Conservation (phyloP, 1,140 invertebrate species). For the Potamilus streckersoni region DNA sequence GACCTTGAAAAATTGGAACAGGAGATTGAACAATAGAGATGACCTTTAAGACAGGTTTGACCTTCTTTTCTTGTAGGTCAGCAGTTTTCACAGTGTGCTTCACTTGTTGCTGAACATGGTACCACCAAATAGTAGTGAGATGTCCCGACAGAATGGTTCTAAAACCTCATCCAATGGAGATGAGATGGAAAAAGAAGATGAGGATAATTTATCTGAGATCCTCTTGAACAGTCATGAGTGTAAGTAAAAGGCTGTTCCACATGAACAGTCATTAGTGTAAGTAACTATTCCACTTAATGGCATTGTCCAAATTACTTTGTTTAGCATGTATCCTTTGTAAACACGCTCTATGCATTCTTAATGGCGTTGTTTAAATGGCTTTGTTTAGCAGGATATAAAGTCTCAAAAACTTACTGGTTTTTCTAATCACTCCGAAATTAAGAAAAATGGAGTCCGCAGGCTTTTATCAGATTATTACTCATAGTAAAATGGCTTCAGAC, state of each 20-base stretch:
- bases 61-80: slow-evolving; percentile 43
- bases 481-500: too few relatives aligned
- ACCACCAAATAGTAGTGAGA: slow-evolving; percentile 32
- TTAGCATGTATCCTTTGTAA: too few relatives aligned
- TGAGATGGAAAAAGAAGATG: slow-evolving; percentile 33
- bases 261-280: background rate
- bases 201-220: slow-evolving; percentile 36
- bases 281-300: too few relatives aligned
- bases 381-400: too few relatives aligned
- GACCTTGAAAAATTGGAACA: background rate
- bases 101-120: slow-evolving; percentile 63
- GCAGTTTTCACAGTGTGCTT: slow-evolving; percentile 59
- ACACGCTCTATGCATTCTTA: too few relatives aligned
- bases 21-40: background rate
- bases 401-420: too few relatives aligned
- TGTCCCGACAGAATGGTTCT: background rate
- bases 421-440: too few relatives aligned
- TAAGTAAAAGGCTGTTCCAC: background rate
- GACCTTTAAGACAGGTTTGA: too few relatives aligned
- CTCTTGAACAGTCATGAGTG: slow-evolving; percentile 9
- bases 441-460: too few relatives aligned
- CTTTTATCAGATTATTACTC: too few relatives aligned
- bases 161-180: slow-evolving; percentile 6
- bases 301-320: too few relatives aligned
- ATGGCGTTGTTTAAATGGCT: too few relatives aligned